Conservation (phyloP, 2,888 invertebrate genomes). For the Disparrhopalites patrizii region DNA sequence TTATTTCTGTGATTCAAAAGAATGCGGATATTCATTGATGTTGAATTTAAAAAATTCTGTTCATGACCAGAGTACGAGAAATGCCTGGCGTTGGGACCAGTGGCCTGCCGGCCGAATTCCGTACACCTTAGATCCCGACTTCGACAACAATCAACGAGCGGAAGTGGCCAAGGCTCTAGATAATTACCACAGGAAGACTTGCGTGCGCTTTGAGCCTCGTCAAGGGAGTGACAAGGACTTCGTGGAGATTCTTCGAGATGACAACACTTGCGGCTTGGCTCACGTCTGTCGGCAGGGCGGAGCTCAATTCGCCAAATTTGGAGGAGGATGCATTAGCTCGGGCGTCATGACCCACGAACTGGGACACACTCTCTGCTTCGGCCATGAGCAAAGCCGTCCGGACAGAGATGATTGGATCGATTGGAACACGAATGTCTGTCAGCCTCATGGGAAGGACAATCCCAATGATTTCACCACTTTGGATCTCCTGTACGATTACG, state of each 20-base stretch:
- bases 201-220: conserved; percentile 43
- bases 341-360: conserved; percentile 41
- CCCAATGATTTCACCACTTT: conserved; percentile 37
- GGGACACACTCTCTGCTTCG: conserved; percentile 38
- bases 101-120: conserved; percentile 45
- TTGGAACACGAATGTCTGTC: conserved; percentile 39
- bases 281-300: conserved; percentile 43
- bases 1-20: neutral
- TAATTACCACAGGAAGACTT: conserved; percentile 42
- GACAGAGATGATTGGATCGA: conserved; percentile 44
- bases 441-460: conserved; percentile 39
- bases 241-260: conserved; percentile 44
- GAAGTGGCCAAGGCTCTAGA: conserved; percentile 43
- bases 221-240: conserved; percentile 33
- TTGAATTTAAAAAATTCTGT: neutral
- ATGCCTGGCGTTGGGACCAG: conserved; percentile 42
- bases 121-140: conserved; percentile 43
- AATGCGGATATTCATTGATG: neutral
- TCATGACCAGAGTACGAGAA: conserved; percentile 24
- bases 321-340: conserved; percentile 42
- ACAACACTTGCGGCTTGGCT: conserved; percentile 41
- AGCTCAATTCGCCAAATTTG: conserved; percentile 46
- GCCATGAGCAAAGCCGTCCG: conserved; percentile 41
- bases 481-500: conserved; percentile 45
- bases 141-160: conserved; percentile 35